Percentiles rank a stretch among this genome's conserved stretches.
These are phyloP conservation scores for Macrosteles quadrilineatus DNA, from an alignment of 1,140 invertebrate species.

Conservation along the genomic window DNA sequence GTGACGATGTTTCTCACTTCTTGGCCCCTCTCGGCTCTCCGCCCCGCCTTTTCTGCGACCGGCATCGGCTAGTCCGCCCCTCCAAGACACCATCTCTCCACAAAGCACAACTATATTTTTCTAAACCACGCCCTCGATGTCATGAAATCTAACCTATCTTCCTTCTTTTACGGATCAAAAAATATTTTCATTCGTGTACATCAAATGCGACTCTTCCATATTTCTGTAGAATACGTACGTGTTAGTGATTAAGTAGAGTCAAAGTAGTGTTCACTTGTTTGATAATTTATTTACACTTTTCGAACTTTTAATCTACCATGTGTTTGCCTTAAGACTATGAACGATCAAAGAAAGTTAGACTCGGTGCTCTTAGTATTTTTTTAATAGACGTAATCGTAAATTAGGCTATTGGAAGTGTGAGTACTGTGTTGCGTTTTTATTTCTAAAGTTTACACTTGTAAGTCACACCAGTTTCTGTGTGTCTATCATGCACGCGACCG, in stretches of 20 bases:
- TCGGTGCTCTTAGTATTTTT: constrained; percentile 24
- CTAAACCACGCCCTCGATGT: neutral
- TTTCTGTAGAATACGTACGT: constrained; percentile 5
- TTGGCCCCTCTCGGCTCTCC: constrained; percentile 2
- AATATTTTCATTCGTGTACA: constrained; percentile 16
- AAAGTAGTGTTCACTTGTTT: constrained; percentile 16
- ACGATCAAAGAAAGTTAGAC: neutral
- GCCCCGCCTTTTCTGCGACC: constrained; percentile 29
- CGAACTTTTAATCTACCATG: constrained; percentile 18
- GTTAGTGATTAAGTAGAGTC: neutral
- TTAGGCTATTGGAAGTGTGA: neutral
- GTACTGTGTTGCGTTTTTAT: neutral
- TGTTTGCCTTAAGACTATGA: constrained; percentile 22
- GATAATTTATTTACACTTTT: neutral
- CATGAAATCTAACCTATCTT: constrained; percentile 8
- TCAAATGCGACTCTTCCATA: constrained; percentile 22
- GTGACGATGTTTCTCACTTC: constrained; percentile 27
- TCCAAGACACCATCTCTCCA: neutral
- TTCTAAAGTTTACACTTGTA: neutral
- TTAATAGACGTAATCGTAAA: neutral
- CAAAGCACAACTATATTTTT: constrained; percentile 20
- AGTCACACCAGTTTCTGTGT: neutral
- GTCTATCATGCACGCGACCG: neutral
- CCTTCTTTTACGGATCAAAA: constrained; percentile 6
- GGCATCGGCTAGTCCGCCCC: constrained; percentile 27